Evolutionary conservation across 1,140 invertebrate genomes (phyloP), one percentile per base, ranked within the genome.

Genomic region (Belonocnema kinseyi): DNA sequence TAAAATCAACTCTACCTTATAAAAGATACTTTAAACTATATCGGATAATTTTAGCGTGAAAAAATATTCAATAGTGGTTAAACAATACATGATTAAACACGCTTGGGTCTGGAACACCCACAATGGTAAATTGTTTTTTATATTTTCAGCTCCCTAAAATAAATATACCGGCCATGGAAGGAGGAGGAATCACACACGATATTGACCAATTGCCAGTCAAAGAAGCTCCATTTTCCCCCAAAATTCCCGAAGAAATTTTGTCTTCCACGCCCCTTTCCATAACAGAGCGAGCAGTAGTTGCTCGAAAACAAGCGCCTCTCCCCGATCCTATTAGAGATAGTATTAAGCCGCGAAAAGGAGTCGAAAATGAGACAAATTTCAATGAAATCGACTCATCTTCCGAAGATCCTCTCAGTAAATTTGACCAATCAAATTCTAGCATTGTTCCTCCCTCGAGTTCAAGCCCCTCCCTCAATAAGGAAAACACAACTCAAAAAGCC

Each of bases 291-390:
- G 17, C 19, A 19, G 19, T 33, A 13, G 33, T 4, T 7, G 1
- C 12, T 14, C 14, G 26, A 66, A 66, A 66, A 46, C 11, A 13
- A 40, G 26, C 40, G 7, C 17, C 53, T 33, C 5, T 40, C 70
- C 17, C 14, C 21, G 13, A 75, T 58, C 2, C 80, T 80, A 82
- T 77, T 80, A 70, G 82, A 33, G 26, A 3, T 80, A 85, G 79
- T 61, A 83, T 83, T 58, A 77, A 77, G 26, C 12, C 83, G 11
- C 78, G 79, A n/a, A 86, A 85, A 76, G 83, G 76, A 70, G 83
- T 77, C 58, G 66, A 71, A 26, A 74, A 56, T 56, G 46, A 13
- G 66, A 50, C 3, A 75, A 16, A 40, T 58, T 14, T 19, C 6
- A 21, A 71, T 76, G 40, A 51, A 16, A 58, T 54, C n/a, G 19